Conservation (phyloP, 2,888 invertebrate species). For the Hipparchia semele region DNA sequence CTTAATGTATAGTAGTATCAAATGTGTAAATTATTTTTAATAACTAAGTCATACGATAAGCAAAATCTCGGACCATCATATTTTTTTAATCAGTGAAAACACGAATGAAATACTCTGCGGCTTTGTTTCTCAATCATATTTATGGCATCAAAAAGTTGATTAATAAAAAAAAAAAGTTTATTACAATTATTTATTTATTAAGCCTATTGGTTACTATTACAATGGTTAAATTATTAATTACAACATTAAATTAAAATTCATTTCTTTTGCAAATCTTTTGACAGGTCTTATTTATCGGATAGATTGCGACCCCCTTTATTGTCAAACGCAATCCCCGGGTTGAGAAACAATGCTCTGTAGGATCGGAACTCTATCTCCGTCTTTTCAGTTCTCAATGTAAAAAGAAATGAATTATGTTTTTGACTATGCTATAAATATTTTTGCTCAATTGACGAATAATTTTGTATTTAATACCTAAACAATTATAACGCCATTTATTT, state of each 20-base stretch:
- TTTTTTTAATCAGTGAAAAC: constrained; percentile 3
- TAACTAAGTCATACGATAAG: constrained; percentile 14
- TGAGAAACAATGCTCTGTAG: too few relatives aligned
- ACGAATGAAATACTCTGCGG: not conserved
- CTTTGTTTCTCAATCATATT: too few relatives aligned
- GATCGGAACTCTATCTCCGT: not conserved
- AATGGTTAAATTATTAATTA: too few relatives aligned
- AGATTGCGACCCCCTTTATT: too few relatives aligned
- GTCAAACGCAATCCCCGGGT: too few relatives aligned
- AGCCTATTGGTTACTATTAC: too few relatives aligned
- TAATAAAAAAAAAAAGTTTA: too few relatives aligned
- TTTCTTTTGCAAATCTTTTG: too few relatives aligned
- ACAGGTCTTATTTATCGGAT: too few relatives aligned
- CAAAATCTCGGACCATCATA: constrained; percentile 9
- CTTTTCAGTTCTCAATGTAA: not conserved
- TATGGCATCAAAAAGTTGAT: too few relatives aligned
- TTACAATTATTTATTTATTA: too few relatives aligned
- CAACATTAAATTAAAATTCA: too few relatives aligned
- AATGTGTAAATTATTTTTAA: constrained; percentile 8
- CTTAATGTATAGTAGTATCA: not conserved
- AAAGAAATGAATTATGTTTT: constrained; percentile 1
- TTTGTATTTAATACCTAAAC: not conserved
- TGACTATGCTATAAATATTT: constrained; percentile 7
- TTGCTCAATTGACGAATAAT: constrained; percentile 6
- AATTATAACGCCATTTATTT: not conserved